A percentile compares a stretch with the other conserved stretches of the same genome.
phyloP scores from a whole-genome alignment of 2,797 vertebrate genomes.

The Clamator glandarius region DNA sequence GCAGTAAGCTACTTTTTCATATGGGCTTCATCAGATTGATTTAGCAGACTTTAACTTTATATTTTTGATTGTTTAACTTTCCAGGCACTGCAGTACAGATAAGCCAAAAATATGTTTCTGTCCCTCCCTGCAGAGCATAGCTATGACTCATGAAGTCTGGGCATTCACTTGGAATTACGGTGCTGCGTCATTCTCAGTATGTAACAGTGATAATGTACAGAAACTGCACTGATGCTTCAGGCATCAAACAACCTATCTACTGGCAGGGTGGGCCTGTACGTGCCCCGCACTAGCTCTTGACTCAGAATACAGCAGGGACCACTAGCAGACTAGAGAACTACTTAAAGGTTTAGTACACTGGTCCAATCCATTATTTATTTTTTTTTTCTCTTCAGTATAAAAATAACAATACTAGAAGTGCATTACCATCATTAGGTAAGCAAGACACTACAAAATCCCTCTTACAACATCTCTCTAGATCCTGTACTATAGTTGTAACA shows the following conservation, averaged over 20 bases:
- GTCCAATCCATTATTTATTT: neutral
- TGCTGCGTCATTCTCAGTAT: neutral
- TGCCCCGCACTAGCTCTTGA: neutral
- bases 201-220: neutral
- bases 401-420: neutral
- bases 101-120: neutral
- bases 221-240: conserved; percentile 12
- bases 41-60: neutral
- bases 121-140: neutral
- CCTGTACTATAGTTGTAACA: neutral
- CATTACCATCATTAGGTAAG: neutral
- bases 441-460: neutral
- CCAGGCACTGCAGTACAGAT: neutral
- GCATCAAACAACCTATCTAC: conserved; percentile 21
- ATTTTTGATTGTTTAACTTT: neutral
- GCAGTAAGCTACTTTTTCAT: neutral
- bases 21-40: neutral
- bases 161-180: conserved; percentile 11
- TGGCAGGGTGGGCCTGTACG: neutral
- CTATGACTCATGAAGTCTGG: conserved; percentile 20
- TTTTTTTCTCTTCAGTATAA: neutral
- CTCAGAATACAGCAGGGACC: neutral
- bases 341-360: neutral
- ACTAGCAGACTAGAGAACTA: neutral
- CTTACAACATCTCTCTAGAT: neutral